Conservation (phyloP, 2,888 invertebrate genomes). For the Drosophila barbarae region DNA sequence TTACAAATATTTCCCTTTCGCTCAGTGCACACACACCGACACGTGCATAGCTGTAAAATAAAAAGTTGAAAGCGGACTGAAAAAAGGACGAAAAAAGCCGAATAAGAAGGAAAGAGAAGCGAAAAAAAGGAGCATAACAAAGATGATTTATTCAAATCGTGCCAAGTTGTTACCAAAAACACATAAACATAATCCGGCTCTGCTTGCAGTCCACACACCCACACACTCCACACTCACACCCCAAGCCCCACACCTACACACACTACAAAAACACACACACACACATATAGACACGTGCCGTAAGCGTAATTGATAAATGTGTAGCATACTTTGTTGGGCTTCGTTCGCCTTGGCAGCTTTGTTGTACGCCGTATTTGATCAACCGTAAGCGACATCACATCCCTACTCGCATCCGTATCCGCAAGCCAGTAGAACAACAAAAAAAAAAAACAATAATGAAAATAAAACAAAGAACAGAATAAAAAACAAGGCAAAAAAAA, state of each 20-base stretch:
- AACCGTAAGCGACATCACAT: slow-evolving; percentile 44
- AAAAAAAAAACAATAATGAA: background rate
- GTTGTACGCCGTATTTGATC: slow-evolving; percentile 41
- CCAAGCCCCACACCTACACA: slow-evolving; percentile 2
- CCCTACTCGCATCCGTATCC: slow-evolving; percentile 30
- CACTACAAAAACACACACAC: slow-evolving; percentile 13
- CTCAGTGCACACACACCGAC: slow-evolving; percentile 25
- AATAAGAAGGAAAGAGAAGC: slow-evolving; percentile 3
- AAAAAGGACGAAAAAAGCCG: slow-evolving; percentile 5
- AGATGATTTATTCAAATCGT: slow-evolving; percentile 43
- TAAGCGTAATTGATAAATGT: slow-evolving; percentile 55
- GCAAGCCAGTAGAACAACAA: background rate
- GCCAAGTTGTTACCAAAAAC: slow-evolving; percentile 34
- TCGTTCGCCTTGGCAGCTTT: slow-evolving; percentile 45
- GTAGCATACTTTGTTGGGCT: slow-evolving; percentile 73
- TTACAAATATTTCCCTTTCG: background rate
- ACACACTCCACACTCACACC: background rate
- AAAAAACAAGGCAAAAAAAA: background rate
- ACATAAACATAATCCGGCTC: slow-evolving; percentile 33
- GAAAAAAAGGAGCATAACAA: slow-evolving; percentile 23
- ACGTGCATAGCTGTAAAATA: slow-evolving; percentile 26
- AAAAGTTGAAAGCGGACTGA: slow-evolving; percentile 27
- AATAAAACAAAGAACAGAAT: background rate
- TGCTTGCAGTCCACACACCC: slow-evolving; percentile 21
- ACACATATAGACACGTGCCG: slow-evolving; percentile 22